Evolutionary conservation across 2,888 invertebrate genomes (phyloP), one percentile per base, ranked within the genome.

Genomic region (Amphipoea lucens): DNA sequence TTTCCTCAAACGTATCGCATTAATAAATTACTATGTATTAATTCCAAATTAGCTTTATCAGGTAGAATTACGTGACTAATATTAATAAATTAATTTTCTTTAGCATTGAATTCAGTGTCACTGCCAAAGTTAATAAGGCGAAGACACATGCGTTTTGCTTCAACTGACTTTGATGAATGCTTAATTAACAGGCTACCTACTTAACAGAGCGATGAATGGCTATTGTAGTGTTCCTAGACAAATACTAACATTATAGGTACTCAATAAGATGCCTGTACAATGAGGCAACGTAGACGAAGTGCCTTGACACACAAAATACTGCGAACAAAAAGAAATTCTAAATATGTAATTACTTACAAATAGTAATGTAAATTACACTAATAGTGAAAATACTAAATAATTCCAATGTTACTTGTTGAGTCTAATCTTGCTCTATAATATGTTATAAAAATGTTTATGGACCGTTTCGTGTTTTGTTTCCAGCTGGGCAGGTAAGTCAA

Each of bases 281-380:
- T 88, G 82, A 68, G 66, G 78, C 74, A 88, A 81, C 72, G 17
- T 66, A 71, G 67, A 77, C 68, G 54, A 83, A 83, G 76, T 74
- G 66, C 90, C 88, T 85, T 87, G 90, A 90, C 90, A 87, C 81
- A 83, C 36, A 79, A 83, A 81, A 83, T 70, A 72, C 69, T 72
- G 63, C 62, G 20, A 73, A 81, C 77, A 78, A 81, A 86, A 85
- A 89, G 71, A 85, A 82, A 88, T 86, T 86, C 62, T 81, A 79
- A 78, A 78, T 74, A 67, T 76, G 78, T 74, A 74, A 71, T 78
- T 51, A 62, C n/a, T 72, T 78, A 78, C 71, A 82, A 65, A 71
- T 66, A 69, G 60, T 83, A 62, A 71, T 79, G 67, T 74, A 79
- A 82, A 75, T 80, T 62, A 67, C 29, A 62, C 7, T 60, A 42